Evolutionary conservation across 2,113 vertebrate species (phyloP).

Genomic region (Aspidoscelis tigris): DNA sequence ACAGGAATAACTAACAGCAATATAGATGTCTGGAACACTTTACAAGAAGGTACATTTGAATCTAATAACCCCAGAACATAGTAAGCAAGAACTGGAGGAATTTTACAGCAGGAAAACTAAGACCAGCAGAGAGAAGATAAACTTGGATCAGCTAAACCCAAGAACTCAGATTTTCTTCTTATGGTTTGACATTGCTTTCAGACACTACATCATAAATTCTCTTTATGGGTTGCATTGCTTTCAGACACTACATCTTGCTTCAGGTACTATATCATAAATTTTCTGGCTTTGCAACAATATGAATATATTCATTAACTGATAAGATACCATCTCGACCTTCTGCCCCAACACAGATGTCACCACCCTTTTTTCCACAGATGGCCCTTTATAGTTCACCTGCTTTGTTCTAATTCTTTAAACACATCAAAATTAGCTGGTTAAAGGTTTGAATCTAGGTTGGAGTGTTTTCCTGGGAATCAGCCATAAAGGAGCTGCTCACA

Average conservation of each 20-base stretch:
- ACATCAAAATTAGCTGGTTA: neutral
- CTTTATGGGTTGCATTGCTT: neutral
- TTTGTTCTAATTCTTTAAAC: neutral
- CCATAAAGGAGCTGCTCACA: constrained; percentile 25
- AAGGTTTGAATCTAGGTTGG: neutral
- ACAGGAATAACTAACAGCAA: neutral
- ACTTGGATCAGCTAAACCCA: neutral
- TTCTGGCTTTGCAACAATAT: accelerated
- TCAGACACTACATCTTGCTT: neutral
- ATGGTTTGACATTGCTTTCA: neutral
- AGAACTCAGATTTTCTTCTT: neutral
- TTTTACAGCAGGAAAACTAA: neutral
- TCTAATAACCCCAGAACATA: neutral
- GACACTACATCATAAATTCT: neutral
- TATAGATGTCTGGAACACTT: neutral
- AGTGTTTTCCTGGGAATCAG: constrained; percentile 13
- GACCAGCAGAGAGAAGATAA: neutral
- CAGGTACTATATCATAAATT: neutral
- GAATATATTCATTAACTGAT: neutral
- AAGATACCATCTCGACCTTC: neutral
- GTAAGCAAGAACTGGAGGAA: neutral
- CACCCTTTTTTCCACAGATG: neutral
- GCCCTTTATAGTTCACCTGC: neutral
- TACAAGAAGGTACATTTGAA: neutral
- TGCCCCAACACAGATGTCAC: neutral